These are phyloP conservation scores for Drosophila grimshawi DNA, from an alignment of 1,140 invertebrate species.

Conservation along the genomic window DNA sequence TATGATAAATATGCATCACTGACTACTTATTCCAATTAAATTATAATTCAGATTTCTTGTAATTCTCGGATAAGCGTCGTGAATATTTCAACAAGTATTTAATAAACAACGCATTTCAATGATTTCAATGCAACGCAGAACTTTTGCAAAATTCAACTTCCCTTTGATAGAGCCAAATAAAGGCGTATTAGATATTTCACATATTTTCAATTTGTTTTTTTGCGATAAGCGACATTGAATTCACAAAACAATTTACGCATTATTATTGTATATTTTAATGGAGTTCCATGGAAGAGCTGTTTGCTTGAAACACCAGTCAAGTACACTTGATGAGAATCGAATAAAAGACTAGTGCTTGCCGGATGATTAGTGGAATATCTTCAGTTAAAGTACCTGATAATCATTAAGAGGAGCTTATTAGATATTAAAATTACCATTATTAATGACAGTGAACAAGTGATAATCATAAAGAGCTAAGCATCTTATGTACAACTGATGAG, in stretches of 20 bases:
- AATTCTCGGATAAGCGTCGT: conserved; percentile 24
- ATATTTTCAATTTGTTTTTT: not conserved
- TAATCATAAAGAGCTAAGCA: not conserved
- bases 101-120: conserved; percentile 59
- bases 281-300: not conserved
- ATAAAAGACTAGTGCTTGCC: not conserved
- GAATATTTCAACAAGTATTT: conserved; percentile 20
- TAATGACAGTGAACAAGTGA: not conserved
- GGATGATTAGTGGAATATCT: not conserved
- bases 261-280: not conserved
- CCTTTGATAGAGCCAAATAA: conserved; percentile 24
- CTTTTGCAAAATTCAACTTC: conserved; percentile 29
- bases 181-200: conserved; percentile 12
- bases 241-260: not conserved
- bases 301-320: conserved; percentile 1
- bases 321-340: conserved; percentile 8
- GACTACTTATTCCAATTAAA: conserved; percentile 18
- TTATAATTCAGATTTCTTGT: conserved; percentile 43
- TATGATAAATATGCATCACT: conserved; percentile 33
- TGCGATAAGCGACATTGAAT: conserved; percentile 1
- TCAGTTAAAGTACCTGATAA: not conserved
- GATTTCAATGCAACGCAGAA: conserved; percentile 50
- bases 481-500: not conserved
- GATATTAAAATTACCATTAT: too few species aligned
- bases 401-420: not conserved